phyloP scores from a whole-genome alignment of 1,140 invertebrate species.

The Grapholita molesta region DNA sequence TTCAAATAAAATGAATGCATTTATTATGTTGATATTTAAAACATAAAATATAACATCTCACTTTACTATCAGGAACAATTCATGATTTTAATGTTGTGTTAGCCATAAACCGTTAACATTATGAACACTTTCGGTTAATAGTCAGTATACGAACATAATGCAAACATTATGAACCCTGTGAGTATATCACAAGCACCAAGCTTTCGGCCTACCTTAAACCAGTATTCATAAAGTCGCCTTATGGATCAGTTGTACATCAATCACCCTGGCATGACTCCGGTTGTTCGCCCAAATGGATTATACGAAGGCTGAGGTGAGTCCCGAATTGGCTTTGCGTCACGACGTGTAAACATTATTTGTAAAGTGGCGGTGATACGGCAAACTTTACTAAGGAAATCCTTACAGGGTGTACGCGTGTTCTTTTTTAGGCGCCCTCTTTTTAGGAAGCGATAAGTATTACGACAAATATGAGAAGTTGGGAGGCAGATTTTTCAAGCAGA shows the following conservation, averaged over 20 bases:
- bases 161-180: constrained; percentile 30
- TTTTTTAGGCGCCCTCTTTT: constrained; percentile 19
- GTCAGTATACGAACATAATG: constrained; percentile 32
- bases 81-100: too few species aligned
- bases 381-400: constrained; percentile 42
- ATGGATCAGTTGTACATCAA: constrained; percentile 63
- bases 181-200: constrained; percentile 33
- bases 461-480: constrained; percentile 26
- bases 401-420: constrained; percentile 31
- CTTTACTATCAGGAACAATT: too few species aligned
- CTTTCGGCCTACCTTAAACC: constrained; percentile 44
- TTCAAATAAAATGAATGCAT: too few species aligned
- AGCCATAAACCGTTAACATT: too few species aligned
- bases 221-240: constrained; percentile 58
- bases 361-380: constrained; percentile 54
- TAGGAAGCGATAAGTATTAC: constrained; percentile 24
- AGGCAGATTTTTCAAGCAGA: constrained; percentile 21
- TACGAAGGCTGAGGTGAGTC: constrained; percentile 62
- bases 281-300: constrained; percentile 73
- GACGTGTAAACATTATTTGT: constrained; percentile 59
- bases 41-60: too few species aligned
- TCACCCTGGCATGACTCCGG: constrained; percentile 67
- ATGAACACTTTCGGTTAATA: too few species aligned
- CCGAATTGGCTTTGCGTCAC: constrained; percentile 60
- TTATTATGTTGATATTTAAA: too few species aligned